Base-by-base conservation (phyloP, 2,888 invertebrate genomes). In the Drosophila eohydei region DNA sequence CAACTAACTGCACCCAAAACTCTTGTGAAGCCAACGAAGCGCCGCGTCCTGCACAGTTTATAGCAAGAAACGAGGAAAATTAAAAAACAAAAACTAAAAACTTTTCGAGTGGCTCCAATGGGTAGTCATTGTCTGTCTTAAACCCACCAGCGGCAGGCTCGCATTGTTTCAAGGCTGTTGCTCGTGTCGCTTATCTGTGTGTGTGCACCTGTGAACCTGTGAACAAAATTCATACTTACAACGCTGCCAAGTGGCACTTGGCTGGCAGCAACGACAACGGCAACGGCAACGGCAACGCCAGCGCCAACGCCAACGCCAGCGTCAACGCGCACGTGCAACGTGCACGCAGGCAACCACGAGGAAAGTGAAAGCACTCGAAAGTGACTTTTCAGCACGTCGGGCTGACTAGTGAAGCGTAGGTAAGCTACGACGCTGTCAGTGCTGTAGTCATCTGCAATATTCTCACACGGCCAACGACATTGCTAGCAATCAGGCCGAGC, bases 301-400 rank as follows among this genome's bases (percentile, higher is more conserved):
- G 65, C 64, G 34, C 16, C 50, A 34, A 6, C 57, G 28, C 4
- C 36, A 60, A 34, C 69, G 62, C 16, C 44, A 63, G 62, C 67
- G 69, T 40, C 66, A 82, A 67, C 74, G 76, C 85, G 90, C 88
- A 85, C 85, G 88, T 85, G 85, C 88, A 82, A 66, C 82, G 72
- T 71, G 56, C 63, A 71, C 54, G 40, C 54, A 54, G 54, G 38
- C 54, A 40, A 28, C 52, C 69, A 36, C 52, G 62, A 70, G 76
- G 66, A 89, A 89, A 84, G 78, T 81, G 80, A 83, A 88, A 90
- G 76, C 83, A 90, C 90, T 81, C 69, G 73, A 88, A 77, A 86
- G 81, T 81, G 90, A 88, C 86, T 81, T 87, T 90, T 81, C 65
- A 78, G 78, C 83, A 85, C 88, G 65, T 76, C 84, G 72, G 69